A percentile compares a stretch with the other conserved stretches of the same genome.
These are phyloP conservation scores for Orchesellides sinensis DNA, from an alignment of 2,888 invertebrate genomes.

Conservation along the genomic window DNA sequence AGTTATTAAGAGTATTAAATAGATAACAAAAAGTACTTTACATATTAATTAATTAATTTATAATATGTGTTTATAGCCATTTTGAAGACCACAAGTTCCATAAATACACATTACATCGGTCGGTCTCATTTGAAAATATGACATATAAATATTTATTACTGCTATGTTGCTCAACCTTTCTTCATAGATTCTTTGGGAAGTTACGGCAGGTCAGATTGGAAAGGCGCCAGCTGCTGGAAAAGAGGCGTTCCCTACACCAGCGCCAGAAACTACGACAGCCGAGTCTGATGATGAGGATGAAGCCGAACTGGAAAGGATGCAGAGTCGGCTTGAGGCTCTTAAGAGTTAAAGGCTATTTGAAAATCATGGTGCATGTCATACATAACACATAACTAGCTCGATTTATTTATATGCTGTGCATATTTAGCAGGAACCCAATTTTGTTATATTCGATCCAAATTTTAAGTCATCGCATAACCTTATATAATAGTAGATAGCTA, in stretches of 20 bases:
- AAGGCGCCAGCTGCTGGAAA: slow-evolving; percentile 87
- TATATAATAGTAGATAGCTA: neutral
- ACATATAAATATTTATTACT: neutral
- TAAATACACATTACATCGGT: too few relatives aligned
- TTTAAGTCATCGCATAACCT: neutral
- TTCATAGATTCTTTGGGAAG: slow-evolving; percentile 87
- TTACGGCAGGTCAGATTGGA: slow-evolving; percentile 93
- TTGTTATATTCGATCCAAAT: neutral
- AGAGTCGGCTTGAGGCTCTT: slow-evolving; percentile 90
- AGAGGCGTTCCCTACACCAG: slow-evolving; percentile 78
- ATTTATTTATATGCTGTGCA: neutral
- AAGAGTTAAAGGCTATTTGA: slow-evolving; percentile 91
- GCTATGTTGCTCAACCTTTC: neutral
- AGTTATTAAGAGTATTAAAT: neutral
- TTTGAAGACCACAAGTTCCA: slow-evolving; percentile 92
- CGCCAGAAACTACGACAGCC: slow-evolving; percentile 80
- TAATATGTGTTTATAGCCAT: too few relatives aligned
- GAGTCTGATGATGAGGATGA: slow-evolving; percentile 82
- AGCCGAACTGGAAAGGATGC: slow-evolving; percentile 94
- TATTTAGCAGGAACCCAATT: neutral
- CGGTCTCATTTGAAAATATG: neutral
- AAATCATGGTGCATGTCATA: neutral
- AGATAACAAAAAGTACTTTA: too few relatives aligned
- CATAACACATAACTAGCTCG: too few relatives aligned
- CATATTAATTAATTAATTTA: slow-evolving; percentile 1